Evolutionary conservation across 2,113 vertebrate species (phyloP), one percentile per base, ranked within the genome.

Genomic region (Vulpes lagopus): DNA sequence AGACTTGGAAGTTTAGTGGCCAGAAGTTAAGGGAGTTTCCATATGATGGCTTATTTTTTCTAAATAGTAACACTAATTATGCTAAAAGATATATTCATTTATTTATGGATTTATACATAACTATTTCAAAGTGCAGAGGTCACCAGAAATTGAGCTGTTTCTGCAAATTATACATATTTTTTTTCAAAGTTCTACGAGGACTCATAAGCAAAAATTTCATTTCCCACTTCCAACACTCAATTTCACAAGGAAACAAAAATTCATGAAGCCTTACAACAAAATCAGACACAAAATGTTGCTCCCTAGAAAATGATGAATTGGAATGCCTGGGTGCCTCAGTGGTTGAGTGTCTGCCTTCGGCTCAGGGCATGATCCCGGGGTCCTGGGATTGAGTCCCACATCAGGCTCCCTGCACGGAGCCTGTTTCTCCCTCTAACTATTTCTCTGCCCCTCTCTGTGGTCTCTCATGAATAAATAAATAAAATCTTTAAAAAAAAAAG

Each of bases 271-370:
- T 62, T 95, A 86, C 97, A 59, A 95, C 62, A 95, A 82, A 93
- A 92, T 79, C 11, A 65, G 73, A 96, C 69, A 94, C 65, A 87
- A 93, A 91, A 89, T 15, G 89, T 89, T 89, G 2, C 65, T 93
- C 64, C 16, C 94, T 67, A 93, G 96, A 94, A 98, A 80, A 96
- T 94, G 7, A 76, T 97, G 1, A 84, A 79, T 95, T 97, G 43
- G 43, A 43, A 43, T 43, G 43, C 43, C 43, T 43, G 43, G 43
- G 43, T 43, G 43, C 5, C 43, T 43, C 43, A 43, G 43, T 43
- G 43, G 43, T 43, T 43, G 43, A 43, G 43, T 6, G 6, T 43
- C 43, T 43, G 43, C 43, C 43, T 43, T 43, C 43, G 43, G 43
- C 5, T 43, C 43, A 43, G 43, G 43, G 43, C 43, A 43, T 43